A percentile compares a stretch with the other conserved stretches of the same genome.
Conservation (phyloP, 1,140 invertebrate species). For the Portunus trituberculatus region DNA sequence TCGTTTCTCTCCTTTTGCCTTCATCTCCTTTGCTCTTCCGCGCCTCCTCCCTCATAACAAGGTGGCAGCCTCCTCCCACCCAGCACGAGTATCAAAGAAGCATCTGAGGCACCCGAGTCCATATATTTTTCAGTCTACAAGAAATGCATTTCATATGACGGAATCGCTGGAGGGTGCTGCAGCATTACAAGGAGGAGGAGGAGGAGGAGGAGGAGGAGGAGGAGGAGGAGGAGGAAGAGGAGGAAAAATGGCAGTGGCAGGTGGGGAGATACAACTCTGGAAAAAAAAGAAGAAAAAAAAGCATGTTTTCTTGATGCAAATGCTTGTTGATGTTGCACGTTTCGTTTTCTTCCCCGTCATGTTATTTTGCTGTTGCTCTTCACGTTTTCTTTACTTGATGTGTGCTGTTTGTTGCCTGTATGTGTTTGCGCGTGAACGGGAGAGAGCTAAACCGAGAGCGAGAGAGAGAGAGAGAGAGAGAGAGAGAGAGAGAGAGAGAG, state of each 20-base stretch:
- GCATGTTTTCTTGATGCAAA: constrained; percentile 22
- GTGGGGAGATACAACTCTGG: background rate
- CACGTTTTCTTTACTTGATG: background rate
- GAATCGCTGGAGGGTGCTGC: background rate
- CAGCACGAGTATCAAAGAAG: background rate
- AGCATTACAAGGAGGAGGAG: background rate
- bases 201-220: background rate
- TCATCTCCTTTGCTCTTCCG: too few relatives aligned
- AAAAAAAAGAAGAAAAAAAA: background rate
- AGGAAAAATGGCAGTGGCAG: background rate
- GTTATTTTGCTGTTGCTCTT: background rate
- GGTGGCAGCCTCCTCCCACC: background rate
- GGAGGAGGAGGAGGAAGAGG: background rate
- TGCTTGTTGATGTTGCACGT: background rate
- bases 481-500: background rate
- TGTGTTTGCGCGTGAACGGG: too few relatives aligned
- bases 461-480: background rate
- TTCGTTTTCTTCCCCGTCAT: background rate
- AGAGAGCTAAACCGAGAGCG: background rate
- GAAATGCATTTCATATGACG: background rate
- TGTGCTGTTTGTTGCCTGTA: background rate
- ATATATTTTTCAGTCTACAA: constrained; percentile 11
- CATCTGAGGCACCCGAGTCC: background rate
- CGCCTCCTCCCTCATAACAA: too few relatives aligned
- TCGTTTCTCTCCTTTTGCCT: too few relatives aligned